These are phyloP conservation scores for Mystacornis crossleyi DNA, from an alignment of 2,113 vertebrate genomes.

Conservation along the genomic window DNA sequence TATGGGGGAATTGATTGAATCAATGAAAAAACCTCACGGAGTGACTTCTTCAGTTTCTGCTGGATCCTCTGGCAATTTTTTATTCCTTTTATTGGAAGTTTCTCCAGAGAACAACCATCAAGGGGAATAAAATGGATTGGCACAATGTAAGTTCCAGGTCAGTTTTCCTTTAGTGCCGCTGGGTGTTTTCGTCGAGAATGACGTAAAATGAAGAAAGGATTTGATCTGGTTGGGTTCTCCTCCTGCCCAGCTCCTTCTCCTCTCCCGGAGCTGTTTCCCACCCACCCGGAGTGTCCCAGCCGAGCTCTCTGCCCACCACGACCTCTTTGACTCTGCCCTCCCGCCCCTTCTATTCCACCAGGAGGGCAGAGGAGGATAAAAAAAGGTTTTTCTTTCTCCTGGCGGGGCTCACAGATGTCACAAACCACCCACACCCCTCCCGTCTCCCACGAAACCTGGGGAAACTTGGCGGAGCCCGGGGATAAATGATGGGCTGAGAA, in stretches of 20 bases:
- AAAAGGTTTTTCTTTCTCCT: neutral
- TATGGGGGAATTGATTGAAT: neutral
- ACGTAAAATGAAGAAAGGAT: neutral
- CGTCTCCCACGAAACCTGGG: fast-evolving
- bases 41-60: fast-evolving
- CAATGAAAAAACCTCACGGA: neutral
- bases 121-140: neutral
- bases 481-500: neutral
- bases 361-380: neutral
- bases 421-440: neutral
- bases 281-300: neutral
- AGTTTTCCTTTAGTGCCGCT: neutral
- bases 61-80: neutral
- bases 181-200: neutral
- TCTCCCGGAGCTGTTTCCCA: neutral
- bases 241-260: neutral
- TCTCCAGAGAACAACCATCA: neutral
- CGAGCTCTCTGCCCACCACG: neutral
- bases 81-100: neutral
- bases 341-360: neutral
- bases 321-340: neutral
- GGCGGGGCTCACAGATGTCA: neutral
- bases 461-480: neutral
- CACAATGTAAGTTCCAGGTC: neutral
- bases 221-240: neutral